Evolutionary conservation across 1,140 invertebrate species (phyloP).

Genomic region (Bursaphelenchus mucronatus): DNA sequence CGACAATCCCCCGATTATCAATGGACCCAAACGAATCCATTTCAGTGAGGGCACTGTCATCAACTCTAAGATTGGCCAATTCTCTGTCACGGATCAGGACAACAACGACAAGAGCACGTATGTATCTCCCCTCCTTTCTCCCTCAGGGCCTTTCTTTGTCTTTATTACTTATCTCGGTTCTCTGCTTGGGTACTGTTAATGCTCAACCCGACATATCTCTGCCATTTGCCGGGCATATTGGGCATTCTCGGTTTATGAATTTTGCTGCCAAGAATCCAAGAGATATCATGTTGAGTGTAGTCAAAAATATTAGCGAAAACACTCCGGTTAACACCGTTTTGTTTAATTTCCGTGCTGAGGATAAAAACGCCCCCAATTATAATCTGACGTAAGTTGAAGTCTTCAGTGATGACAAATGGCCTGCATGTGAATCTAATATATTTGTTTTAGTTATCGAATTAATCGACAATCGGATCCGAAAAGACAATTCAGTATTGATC

Average conservation of each 20-base stretch:
- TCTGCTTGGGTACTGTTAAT: background rate
- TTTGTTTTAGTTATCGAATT: slow-evolving; percentile 56
- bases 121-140: slow-evolving; percentile 14
- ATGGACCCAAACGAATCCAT: slow-evolving; percentile 51
- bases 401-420: slow-evolving; percentile 16
- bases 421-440: background rate
- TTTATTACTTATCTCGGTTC: slow-evolving; percentile 4
- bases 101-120: slow-evolving; percentile 39
- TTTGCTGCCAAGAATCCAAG: slow-evolving; percentile 32
- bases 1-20: slow-evolving; percentile 82
- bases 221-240: slow-evolving; percentile 33
- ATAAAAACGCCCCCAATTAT: slow-evolving; percentile 49
- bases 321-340: slow-evolving; percentile 48
- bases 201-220: slow-evolving; percentile 31
- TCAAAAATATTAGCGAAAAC: slow-evolving; percentile 56
- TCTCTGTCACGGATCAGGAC: slow-evolving; percentile 42
- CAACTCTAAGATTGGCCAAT: slow-evolving; percentile 30
- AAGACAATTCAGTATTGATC: slow-evolving; percentile 60
- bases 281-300: slow-evolving; percentile 53
- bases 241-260: slow-evolving; percentile 28
- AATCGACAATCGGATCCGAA: slow-evolving; percentile 59
- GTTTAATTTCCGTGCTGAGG: slow-evolving; percentile 57
- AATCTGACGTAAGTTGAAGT: slow-evolving; percentile 53
- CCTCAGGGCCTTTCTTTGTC: slow-evolving; percentile 6
- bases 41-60: slow-evolving; percentile 39